Base-by-base conservation (phyloP, 2,797 vertebrate genomes). In the Myotis pilosus region DNA sequence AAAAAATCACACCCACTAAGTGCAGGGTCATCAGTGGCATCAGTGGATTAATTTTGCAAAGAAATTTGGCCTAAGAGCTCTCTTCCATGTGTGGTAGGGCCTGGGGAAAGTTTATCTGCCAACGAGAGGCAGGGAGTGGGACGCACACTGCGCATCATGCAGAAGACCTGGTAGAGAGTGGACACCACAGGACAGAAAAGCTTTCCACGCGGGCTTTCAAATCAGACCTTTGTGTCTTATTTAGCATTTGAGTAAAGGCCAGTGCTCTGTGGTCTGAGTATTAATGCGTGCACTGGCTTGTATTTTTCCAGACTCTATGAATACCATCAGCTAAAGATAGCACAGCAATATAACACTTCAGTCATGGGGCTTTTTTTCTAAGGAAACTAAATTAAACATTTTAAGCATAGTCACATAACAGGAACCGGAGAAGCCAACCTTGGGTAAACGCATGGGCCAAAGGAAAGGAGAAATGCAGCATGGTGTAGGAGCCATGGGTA, bases 291-390 rank as follows among this genome's bases (percentile, higher is more conserved):
- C 51, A 10, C 49, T 92, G 85, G 51, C 68, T 94, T 89, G 60
- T 62, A n/a, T 82, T 94, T 94, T 96, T 91, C 85, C 95, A 95
- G 55, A 96, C 87, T 90, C 62, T 13, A 82, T 69, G 96, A 97
- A 95, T 91, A 66, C 53, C 96, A 80, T 96, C 92, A 84, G 87
- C 94, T 97, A 94, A 97, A 87, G 80, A 62, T 64, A 97, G 72
- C 68, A 89, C 60, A 33, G 89, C 86, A 89, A 95, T 36, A 76
- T 7, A 97, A 96, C 80, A 88, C 68, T 95, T 62, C 49, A 95
- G 88, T 88, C 97, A 94, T 75, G 72, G 83, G 89, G 47, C 33
- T 41, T 0, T 53, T 66, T 88, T 78, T 69, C 66, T 25, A 92
- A 92, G 79, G 41, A 82, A 92, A 89, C 83, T 22, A 95, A 96